Evolutionary conservation across 2,113 vertebrate genomes (phyloP).

Genomic region (Podiceps cristatus): DNA sequence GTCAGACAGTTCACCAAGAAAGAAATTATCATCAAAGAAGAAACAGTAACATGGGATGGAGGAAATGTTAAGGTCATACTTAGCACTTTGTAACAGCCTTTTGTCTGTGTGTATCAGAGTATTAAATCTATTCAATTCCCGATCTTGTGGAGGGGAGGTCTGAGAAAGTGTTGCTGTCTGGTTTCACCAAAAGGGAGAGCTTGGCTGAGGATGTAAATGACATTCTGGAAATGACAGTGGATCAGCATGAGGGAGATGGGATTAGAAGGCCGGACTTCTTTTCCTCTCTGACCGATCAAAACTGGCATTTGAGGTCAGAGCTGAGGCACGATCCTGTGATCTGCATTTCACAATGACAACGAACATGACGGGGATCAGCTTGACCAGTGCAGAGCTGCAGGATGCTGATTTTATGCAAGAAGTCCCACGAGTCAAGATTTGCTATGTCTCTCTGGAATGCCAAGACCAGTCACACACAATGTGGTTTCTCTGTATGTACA

Average conservation of each 20-base stretch:
- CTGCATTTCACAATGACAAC: neutral
- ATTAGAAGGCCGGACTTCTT: neutral
- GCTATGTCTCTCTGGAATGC: neutral
- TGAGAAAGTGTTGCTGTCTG: neutral
- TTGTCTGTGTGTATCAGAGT: neutral
- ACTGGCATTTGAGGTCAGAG: neutral
- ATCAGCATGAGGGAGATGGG: neutral
- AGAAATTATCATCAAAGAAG: neutral
- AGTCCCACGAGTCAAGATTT: accelerated
- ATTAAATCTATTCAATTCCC: neutral
- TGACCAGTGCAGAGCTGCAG: neutral
- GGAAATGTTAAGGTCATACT: neutral
- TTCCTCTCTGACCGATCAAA: neutral
- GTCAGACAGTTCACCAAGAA: neutral
- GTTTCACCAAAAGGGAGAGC: neutral
- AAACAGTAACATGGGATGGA: neutral
- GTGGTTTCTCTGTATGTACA: neutral
- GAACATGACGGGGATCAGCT: neutral
- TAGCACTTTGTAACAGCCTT: neutral
- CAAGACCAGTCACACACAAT: neutral
- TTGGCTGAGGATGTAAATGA: neutral
- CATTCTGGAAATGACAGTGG: neutral
- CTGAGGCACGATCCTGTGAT: neutral
- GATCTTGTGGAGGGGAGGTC: neutral
- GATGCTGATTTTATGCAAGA: neutral